phyloP scores from a whole-genome alignment of 2,113 vertebrate genomes.

The Fukomys damarensis region DNA sequence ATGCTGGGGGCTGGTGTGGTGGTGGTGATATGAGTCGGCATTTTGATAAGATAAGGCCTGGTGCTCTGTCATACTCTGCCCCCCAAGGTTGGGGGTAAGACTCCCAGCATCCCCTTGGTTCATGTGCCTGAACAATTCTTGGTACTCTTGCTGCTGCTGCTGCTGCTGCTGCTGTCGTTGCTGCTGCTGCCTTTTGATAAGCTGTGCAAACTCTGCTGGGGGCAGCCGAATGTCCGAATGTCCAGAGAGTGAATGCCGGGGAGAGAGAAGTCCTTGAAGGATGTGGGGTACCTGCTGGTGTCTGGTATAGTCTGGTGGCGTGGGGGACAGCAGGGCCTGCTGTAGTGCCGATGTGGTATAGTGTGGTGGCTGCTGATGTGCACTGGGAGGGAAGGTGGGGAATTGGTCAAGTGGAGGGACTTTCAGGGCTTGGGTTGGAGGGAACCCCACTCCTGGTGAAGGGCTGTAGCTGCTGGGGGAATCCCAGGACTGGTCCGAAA shows the following conservation, averaged over 20 bases:
- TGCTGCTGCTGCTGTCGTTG: constrained; percentile 87
- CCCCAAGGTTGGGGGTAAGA: constrained; percentile 75
- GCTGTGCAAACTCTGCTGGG: constrained; percentile 93
- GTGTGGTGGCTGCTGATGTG: constrained; percentile 87
- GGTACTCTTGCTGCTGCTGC: constrained; percentile 90
- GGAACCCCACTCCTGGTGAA: constrained; percentile 87
- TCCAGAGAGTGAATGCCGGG: constrained; percentile 96
- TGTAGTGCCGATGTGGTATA: constrained; percentile 93
- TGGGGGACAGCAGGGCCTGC: constrained; percentile 97
- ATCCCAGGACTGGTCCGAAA: constrained; percentile 84
- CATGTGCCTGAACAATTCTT: constrained; percentile 94
- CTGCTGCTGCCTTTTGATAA: constrained; percentile 93
- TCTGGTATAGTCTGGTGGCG: constrained; percentile 93
- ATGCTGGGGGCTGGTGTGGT: constrained; percentile 92
- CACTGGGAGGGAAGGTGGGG: constrained; percentile 86
- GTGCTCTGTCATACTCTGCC: constrained; percentile 84
- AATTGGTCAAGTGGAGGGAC: constrained; percentile 89
- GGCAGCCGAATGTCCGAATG: constrained; percentile 95
- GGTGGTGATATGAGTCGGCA: constrained; percentile 86
- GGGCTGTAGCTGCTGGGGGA: constrained; percentile 86
- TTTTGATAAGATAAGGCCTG: constrained; percentile 88
- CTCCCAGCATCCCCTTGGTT: constrained; percentile 90
- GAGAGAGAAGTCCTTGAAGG: constrained; percentile 97
- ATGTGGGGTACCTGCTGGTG: constrained; percentile 97
- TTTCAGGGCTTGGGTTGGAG: constrained; percentile 90